phyloP scores from a whole-genome alignment of 2,113 vertebrate genomes.

The Toxotes jaculatrix region DNA sequence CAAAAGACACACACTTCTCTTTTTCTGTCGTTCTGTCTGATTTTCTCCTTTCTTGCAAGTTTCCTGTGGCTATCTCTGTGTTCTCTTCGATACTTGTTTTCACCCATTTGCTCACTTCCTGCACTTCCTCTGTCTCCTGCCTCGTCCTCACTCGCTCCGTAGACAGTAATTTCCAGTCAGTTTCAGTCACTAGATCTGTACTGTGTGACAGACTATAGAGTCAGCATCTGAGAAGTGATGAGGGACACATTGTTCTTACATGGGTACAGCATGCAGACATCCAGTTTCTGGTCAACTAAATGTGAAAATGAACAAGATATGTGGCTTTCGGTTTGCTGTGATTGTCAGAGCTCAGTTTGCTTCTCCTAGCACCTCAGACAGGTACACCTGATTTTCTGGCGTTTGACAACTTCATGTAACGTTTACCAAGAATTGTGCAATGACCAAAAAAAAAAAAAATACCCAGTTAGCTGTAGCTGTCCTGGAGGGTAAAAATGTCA shows the following conservation, averaged over 20 bases:
- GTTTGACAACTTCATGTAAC: conserved; percentile 6
- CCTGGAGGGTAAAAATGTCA: conserved; percentile 35
- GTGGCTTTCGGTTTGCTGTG: background rate
- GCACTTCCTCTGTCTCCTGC: background rate
- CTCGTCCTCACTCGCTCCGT: background rate
- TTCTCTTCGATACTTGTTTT: conserved; percentile 6
- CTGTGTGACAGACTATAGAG: conserved; percentile 11
- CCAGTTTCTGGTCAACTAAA: background rate
- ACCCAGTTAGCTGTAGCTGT: conserved; percentile 9
- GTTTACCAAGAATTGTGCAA: conserved; percentile 7
- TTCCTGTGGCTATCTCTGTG: background rate
- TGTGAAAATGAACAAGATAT: background rate
- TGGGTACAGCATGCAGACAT: background rate
- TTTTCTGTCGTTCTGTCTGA: background rate
- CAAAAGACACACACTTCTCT: conserved; percentile 19
- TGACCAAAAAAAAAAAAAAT: conserved; percentile 30
- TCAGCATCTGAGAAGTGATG: background rate
- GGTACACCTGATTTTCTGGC: background rate
- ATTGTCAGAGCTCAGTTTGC: background rate
- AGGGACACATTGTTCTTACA: background rate
- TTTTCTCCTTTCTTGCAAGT: conserved; percentile 12
- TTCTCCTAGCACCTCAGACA: background rate
- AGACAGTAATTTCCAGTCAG: conserved; percentile 11
- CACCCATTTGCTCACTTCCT: conserved; percentile 15
- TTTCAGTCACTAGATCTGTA: conserved; percentile 22